These are phyloP conservation scores for Orthosia gothica DNA, from an alignment of 2,888 invertebrate species.

Conservation along the genomic window DNA sequence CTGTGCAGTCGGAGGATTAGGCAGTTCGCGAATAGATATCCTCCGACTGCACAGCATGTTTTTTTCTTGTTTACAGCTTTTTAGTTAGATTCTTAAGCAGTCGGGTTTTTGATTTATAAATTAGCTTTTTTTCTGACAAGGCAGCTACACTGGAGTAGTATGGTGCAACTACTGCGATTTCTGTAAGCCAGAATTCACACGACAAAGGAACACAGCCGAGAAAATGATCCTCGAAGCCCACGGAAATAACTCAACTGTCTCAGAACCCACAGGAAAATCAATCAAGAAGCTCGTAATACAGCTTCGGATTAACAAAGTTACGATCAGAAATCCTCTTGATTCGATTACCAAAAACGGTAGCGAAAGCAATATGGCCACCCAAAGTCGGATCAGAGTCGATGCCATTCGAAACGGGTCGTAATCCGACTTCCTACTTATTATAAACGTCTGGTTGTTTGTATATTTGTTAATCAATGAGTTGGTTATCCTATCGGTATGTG, in stretches of 20 bases:
- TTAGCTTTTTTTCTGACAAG: no score
- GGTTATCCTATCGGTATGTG: no score
- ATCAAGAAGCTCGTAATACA: constrained; percentile 6
- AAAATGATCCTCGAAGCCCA: neutral
- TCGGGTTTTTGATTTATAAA: no score
- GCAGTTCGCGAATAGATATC: no score
- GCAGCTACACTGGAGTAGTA: no score
- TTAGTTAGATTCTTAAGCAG: no score
- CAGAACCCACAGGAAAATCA: constrained; percentile 7
- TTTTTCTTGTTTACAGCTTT: no score
- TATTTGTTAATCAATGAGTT: neutral
- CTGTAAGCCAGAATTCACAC: neutral
- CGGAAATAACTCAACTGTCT: constrained; percentile 22
- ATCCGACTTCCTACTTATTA: constrained; percentile 25
- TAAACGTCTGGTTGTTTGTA: neutral
- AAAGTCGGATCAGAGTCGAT: constrained; percentile 36
- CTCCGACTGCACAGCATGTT: no score
- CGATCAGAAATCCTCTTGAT: constrained; percentile 42
- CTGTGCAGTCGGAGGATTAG: no score
- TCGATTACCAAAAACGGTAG: constrained; percentile 46
- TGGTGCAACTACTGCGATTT: no score
- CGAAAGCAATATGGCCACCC: constrained; percentile 35
- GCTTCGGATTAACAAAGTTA: constrained; percentile 39
- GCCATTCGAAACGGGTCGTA: constrained; percentile 33
- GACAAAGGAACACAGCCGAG: neutral